A percentile compares a stretch with the other conserved stretches of the same genome.
Evolutionary conservation across 2,113 vertebrate species (phyloP).

Genomic region (Hiodon alosoides): DNA sequence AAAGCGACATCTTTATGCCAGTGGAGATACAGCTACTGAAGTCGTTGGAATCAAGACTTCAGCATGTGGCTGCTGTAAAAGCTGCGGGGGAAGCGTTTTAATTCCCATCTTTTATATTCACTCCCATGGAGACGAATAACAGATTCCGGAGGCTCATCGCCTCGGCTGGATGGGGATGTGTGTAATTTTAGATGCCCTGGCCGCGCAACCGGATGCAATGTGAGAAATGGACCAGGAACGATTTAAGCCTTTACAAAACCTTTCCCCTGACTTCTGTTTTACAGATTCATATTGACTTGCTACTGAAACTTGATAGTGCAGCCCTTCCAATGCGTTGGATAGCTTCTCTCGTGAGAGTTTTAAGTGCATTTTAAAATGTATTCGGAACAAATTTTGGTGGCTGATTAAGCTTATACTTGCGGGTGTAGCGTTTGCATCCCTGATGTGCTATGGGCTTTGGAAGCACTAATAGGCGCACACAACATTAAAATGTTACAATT

Average conservation of each 20-base stretch:
- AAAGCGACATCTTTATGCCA: not conserved
- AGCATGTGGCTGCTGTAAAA: not conserved
- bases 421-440: too few relatives aligned
- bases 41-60: not conserved
- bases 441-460: too few relatives aligned
- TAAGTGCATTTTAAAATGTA: not conserved
- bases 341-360: too few relatives aligned
- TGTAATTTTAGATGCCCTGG: not conserved
- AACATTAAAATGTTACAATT: too few relatives aligned
- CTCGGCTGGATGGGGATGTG: not conserved
- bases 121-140: not conserved
- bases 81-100: not conserved
- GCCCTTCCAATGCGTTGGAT: too few relatives aligned
- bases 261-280: not conserved
- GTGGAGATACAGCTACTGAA: not conserved
- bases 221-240: not conserved
- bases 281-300: not conserved
- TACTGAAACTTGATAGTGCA: not conserved
- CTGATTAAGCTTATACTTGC: too few relatives aligned
- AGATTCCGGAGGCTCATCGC: not conserved
- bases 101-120: not conserved
- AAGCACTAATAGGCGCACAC: too few relatives aligned
- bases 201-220: not conserved
- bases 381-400: too few relatives aligned
- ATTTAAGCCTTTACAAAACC: conserved; percentile 14